Conservation (phyloP, 2,888 invertebrate genomes). For the Meghimatium bilineatum region DNA sequence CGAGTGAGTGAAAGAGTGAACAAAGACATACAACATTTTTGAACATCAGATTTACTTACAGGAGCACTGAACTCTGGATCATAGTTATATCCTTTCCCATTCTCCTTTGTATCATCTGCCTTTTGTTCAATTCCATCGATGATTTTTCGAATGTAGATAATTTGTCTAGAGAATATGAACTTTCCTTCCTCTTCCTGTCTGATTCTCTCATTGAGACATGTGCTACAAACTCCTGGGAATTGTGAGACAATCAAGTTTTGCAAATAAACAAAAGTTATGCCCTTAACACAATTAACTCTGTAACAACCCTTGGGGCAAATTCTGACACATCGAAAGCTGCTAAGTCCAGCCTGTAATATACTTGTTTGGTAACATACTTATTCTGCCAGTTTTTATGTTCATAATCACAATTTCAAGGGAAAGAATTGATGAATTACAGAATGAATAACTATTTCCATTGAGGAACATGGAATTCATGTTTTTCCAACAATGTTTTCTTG, state of each 20-base stretch:
- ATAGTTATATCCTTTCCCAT: constrained; percentile 47
- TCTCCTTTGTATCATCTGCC: constrained; percentile 35
- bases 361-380: no score
- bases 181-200: constrained; percentile 65
- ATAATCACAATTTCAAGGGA: no score
- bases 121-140: constrained; percentile 42
- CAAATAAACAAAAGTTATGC: no score
- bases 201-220: constrained; percentile 66
- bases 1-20: background rate
- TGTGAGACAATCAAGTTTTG: background rate
- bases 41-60: constrained; percentile 20
- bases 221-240: constrained; percentile 65
- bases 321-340: no score
- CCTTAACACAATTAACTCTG: no score
- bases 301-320: no score
- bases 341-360: no score
- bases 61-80: constrained; percentile 45
- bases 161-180: constrained; percentile 67
- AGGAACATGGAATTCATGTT: no score
- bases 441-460: no score
- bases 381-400: no score
- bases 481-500: no score
- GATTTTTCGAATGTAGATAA: constrained; percentile 55
- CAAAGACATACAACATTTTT: background rate
- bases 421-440: no score